Evolutionary conservation across 1,140 invertebrate genomes (phyloP), one percentile per base, ranked within the genome.

Genomic region (Xylocopa sonorina): DNA sequence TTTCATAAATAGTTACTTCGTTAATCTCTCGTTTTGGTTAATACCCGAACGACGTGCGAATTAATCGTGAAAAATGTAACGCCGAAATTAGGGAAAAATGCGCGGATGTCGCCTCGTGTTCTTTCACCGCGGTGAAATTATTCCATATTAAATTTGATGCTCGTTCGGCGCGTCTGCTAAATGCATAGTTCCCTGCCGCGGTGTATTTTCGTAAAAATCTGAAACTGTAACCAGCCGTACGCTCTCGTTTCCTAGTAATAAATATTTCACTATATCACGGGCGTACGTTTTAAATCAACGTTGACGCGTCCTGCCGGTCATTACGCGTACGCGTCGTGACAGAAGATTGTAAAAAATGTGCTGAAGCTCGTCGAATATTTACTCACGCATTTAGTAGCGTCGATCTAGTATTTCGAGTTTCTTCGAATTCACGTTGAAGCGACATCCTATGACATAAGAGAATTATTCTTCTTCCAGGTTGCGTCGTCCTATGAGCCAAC

Each of bases 321-420:
- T n/a, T n/a, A n/a, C n/a, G n/a, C n/a, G n/a, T n/a, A n/a, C n/a
- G n/a, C n/a, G n/a, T n/a, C n/a, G n/a, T n/a, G n/a, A n/a, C n/a
- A n/a, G n/a, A n/a, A n/a, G n/a, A n/a, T 60, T 34, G 57, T 60
- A 64, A 66, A 64, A 38, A 64, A 29, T 2, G 32, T 32, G 34
- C 34, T 10, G 50, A 24, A 14, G 58, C 1, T 62, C 4, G 4
- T 51, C 21, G 32, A 62, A 38, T 16, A 38, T n/a, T 62, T 62
- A n/a, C 34, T 62, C 55, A 21, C 9, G 16, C 34, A 62, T 62
- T 34, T 62, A 34, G 32, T 32, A 32, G 12, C 53, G 16, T 55
- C 29, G 27, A 1, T n/a, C n/a, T n/a, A n/a, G n/a, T n/a, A n/a
- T n/a, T n/a, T n/a, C n/a, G n/a, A n/a, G n/a, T n/a, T n/a, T n/a